A percentile compares a stretch with the other conserved stretches of the same genome.
These are phyloP conservation scores for Porphyrio hochstetteri DNA, from an alignment of 2,113 vertebrate genomes.

Conservation along the genomic window DNA sequence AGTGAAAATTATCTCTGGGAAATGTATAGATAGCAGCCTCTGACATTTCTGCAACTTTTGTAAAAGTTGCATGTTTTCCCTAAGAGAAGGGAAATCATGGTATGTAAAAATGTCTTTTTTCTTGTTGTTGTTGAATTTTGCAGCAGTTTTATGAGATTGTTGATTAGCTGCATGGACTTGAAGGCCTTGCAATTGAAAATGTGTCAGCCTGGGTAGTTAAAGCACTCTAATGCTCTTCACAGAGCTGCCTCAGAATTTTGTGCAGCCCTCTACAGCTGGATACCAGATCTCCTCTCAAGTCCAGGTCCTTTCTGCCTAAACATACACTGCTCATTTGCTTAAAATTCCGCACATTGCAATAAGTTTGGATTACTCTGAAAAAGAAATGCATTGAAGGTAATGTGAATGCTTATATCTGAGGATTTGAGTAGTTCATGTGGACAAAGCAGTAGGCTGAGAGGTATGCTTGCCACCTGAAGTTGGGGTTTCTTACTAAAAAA, in stretches of 20 bases:
- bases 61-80: not conserved
- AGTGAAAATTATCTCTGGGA: not conserved
- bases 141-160: conserved; percentile 74
- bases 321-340: not conserved
- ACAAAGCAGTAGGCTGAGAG: not conserved
- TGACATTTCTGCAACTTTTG: not conserved
- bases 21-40: not conserved
- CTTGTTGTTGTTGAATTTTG: not conserved
- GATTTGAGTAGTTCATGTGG: not conserved
- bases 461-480: not conserved
- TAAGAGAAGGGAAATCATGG: not conserved
- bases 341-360: not conserved
- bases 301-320: not conserved
- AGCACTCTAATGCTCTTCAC: not conserved
- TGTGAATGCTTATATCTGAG: not conserved
- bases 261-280: not conserved
- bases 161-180: conserved; percentile 72
- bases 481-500: not conserved
- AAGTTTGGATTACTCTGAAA: not conserved
- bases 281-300: not conserved
- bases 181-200: conserved; percentile 73
- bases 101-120: not conserved
- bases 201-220: conserved; percentile 71
- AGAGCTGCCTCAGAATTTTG: not conserved
- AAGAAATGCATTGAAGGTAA: not conserved